Evolutionary conservation across 2,888 invertebrate genomes (phyloP).

Genomic region (Andrena bucephala): DNA sequence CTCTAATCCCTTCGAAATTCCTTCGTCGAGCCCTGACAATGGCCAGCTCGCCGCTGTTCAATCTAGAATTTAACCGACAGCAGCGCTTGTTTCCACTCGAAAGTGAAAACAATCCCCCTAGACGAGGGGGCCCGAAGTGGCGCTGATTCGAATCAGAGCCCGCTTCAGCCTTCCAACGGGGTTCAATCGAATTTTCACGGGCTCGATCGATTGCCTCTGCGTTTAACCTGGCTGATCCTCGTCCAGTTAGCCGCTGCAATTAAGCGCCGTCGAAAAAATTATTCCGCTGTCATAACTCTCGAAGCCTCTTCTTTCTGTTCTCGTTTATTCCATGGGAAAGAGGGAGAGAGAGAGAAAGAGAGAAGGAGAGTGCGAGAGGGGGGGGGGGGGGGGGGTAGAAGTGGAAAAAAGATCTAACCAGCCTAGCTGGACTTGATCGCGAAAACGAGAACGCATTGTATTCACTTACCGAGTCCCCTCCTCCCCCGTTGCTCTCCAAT

Average conservation of each 20-base stretch:
- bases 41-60: too few species aligned
- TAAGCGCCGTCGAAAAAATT: slow-evolving; percentile 51
- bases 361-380: too few species aligned
- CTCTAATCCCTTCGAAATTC: neutral
- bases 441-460: slow-evolving; percentile 36
- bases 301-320: too few species aligned
- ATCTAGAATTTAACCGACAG: too few species aligned
- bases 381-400: too few species aligned
- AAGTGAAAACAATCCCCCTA: too few species aligned
- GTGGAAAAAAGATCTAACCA: too few species aligned
- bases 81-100: too few species aligned
- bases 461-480: slow-evolving; percentile 38
- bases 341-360: neutral
- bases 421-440: slow-evolving; percentile 21
- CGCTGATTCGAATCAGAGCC: neutral
- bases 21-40: too few species aligned
- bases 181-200: slow-evolving; percentile 18
- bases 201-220: slow-evolving; percentile 17
- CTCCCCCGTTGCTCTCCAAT: slow-evolving; percentile 33
- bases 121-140: too few species aligned
- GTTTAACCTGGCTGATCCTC: slow-evolving; percentile 15
- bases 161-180: neutral
- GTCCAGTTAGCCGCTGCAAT: slow-evolving; percentile 36
- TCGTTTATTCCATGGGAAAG: neutral
- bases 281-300: slow-evolving; percentile 44